Conservation (phyloP, 2,888 invertebrate species). For the Euphydryas editha region DNA sequence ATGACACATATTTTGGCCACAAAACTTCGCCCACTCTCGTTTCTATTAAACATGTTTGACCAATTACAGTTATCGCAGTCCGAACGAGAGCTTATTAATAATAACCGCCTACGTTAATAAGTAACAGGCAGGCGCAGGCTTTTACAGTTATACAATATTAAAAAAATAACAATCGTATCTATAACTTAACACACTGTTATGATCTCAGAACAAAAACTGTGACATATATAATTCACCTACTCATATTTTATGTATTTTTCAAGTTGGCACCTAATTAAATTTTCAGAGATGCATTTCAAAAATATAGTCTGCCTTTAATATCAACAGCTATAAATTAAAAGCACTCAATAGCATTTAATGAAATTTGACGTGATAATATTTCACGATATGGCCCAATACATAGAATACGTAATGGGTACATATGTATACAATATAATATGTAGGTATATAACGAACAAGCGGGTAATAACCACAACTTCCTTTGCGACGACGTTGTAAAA, state of each 20-base stretch:
- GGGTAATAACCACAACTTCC: neutral
- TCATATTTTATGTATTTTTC: too few species aligned
- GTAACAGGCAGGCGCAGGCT: neutral
- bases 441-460: neutral
- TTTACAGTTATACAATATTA: conserved; percentile 3
- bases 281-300: too few species aligned
- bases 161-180: neutral
- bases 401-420: too few species aligned
- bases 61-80: conserved; percentile 36
- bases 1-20: conserved; percentile 22
- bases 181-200: too few species aligned
- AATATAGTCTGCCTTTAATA: too few species aligned
- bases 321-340: too few species aligned
- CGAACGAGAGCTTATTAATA: conserved; percentile 20
- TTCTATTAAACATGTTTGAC: conserved; percentile 34
- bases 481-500: neutral
- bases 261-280: too few species aligned
- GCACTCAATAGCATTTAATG: too few species aligned
- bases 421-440: neutral
- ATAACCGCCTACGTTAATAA: conserved; percentile 4
- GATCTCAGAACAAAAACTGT: too few species aligned
- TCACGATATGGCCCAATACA: too few species aligned
- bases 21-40: conserved; percentile 26
- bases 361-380: too few species aligned
- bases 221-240: too few species aligned